Conservation (phyloP, 2,113 vertebrate species). For the Epinephelus moara region DNA sequence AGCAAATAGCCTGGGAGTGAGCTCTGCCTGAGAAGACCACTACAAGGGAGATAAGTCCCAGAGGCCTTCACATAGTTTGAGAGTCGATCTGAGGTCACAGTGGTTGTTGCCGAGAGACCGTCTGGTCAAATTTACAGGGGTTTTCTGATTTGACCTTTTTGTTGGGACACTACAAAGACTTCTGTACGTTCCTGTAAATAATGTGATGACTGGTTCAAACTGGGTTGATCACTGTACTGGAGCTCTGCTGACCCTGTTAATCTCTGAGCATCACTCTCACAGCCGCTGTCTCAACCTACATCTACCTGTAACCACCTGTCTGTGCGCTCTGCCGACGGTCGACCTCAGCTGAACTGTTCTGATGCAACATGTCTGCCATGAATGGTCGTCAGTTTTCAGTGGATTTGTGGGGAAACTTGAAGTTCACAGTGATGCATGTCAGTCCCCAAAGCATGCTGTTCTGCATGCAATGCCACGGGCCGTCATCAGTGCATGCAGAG, state of each 20-base stretch:
- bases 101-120: not conserved
- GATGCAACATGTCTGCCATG: slow-evolving; percentile 28
- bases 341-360: slow-evolving; percentile 10
- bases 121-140: not conserved
- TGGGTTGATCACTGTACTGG: no score
- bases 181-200: not conserved
- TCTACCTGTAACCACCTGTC: not conserved
- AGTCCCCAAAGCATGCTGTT: slow-evolving; percentile 77
- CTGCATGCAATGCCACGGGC: slow-evolving; percentile 79
- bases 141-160: not conserved
- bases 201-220: no score
- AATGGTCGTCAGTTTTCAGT: slow-evolving; percentile 30
- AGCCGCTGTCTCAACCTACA: not conserved
- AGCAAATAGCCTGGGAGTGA: not conserved
- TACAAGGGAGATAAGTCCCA: not conserved
- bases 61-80: no score
- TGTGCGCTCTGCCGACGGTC: not conserved
- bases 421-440: slow-evolving; percentile 67
- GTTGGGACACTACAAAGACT: not conserved
- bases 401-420: slow-evolving; percentile 32
- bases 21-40: slow-evolving; percentile 13
- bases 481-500: slow-evolving; percentile 80
- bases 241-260: not conserved
- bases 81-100: not conserved
- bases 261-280: not conserved